Percentiles rank a stretch among this genome's conserved stretches.
Conservation (phyloP, 53 echinoderm and acorn worm species). For the Glandiceps talaboti region DNA sequence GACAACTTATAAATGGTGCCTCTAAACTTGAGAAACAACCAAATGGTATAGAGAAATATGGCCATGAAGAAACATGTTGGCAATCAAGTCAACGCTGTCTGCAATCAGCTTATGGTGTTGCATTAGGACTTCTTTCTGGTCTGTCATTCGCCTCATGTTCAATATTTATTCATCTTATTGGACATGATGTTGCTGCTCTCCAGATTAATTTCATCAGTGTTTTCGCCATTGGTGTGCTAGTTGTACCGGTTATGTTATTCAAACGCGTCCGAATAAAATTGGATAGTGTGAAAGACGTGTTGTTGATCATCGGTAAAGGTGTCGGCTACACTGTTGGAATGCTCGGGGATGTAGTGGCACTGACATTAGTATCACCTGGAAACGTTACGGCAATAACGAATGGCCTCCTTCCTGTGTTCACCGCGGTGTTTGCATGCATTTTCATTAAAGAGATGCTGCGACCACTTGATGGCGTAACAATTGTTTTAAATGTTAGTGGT, state of each 20-base stretch:
- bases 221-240: not conserved
- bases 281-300: not conserved
- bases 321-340: not conserved
- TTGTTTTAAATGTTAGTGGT: not conserved
- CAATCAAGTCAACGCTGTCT: not conserved
- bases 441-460: not conserved
- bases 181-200: not conserved
- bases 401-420: not conserved
- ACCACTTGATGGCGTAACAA: not conserved
- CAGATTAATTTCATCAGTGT: not conserved
- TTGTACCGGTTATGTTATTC: not conserved
- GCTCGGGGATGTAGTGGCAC: not conserved
- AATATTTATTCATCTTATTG: not conserved
- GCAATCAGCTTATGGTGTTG: not conserved
- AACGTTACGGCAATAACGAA: not conserved
- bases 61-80: not conserved
- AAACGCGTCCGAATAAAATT: not conserved
- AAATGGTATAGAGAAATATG: not conserved
- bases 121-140: not conserved
- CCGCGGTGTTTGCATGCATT: not conserved
- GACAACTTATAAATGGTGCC: not conserved
- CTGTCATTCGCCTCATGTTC: not conserved
- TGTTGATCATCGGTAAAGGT: not conserved
- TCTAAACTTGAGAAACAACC: not conserved
- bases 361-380: not conserved